Evolutionary conservation across 2,797 vertebrate species (phyloP).

Genomic region (Malurus splendens): DNA sequence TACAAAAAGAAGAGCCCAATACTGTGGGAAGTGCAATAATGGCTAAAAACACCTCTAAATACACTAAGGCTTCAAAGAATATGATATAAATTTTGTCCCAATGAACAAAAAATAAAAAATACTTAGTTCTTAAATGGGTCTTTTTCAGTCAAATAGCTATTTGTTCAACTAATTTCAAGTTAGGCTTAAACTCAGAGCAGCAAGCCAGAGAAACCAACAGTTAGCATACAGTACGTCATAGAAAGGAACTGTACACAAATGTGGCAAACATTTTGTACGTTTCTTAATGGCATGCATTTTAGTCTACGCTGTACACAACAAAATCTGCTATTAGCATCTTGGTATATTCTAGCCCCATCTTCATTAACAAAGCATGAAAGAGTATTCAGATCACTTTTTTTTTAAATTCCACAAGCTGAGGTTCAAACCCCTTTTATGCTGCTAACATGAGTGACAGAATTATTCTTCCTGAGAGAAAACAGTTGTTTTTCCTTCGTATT

Average conservation of each 20-base stretch:
- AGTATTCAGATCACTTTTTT: not conserved
- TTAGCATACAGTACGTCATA: rapidly evolving
- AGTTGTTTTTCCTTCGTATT: not conserved
- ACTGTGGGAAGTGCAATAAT: rapidly evolving
- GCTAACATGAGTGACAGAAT: not conserved
- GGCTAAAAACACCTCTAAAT: not conserved
- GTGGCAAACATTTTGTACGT: not conserved
- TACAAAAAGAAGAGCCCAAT: not conserved
- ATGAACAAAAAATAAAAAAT: not conserved
- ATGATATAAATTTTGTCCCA: not conserved
- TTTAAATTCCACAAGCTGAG: not conserved
- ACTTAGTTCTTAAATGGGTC: not conserved
- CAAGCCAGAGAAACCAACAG: not conserved
- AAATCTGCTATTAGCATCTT: not conserved
- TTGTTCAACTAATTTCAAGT: not conserved
- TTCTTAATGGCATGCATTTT: not conserved
- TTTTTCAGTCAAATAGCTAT: not conserved
- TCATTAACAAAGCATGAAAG: not conserved
- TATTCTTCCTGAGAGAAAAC: not conserved
- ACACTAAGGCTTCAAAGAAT: not conserved
- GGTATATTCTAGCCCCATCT: not conserved
- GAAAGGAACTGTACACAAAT: not conserved
- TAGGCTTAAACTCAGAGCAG: not conserved
- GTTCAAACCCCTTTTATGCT: not conserved
- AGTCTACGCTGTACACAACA: not conserved